Evolutionary conservation across 2,797 vertebrate genomes (phyloP), one percentile per base, ranked within the genome.

Genomic region (Mus spretus): DNA sequence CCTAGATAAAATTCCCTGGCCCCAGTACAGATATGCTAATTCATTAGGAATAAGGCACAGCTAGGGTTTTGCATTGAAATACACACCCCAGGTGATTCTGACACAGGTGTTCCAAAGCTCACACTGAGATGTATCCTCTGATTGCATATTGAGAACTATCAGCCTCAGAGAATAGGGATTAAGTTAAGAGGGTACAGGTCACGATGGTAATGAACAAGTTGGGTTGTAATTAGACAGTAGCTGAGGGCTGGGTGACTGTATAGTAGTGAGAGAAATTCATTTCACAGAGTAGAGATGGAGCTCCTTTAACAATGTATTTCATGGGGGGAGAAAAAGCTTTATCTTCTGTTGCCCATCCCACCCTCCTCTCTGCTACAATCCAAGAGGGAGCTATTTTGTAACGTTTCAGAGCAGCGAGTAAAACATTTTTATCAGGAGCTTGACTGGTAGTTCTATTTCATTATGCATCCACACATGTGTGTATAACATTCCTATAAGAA

Each of bases 221-320:
- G 6, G 19, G 40, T 63, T 91, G 74, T 55, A 92, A 97, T 96
- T 92, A 96, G 78, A 70, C 15, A 96, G 37, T 5, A 91, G n/a
- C 19, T 19, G 50, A 57, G 59, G 44, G 50, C 40, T 50, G 57
- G 37, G 20, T 37, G 47, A 78, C 40, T 20, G 19, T 59, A 72
- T 10, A 57, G 1, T 28, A 61, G 19, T 77, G 83, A 86, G 47
- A 80, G 14, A 89, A 78, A 10, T 85, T 87, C 77, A 84, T 87
- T 75, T 86, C 83, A 90, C 44, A 95, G 79, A 37, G 13, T 55
- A 61, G 37, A 85, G 84, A 75, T 61, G 15, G 3, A 84, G 44
- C 0, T 70, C 24, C 94, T 95, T 72, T 14, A 93, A 78, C 91
- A 85, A 31, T 8, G 40, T 80, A 91, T 55, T 84, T 95, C 57